Conservation (phyloP, 2,888 invertebrate species). For the Drosophila barbarae region DNA sequence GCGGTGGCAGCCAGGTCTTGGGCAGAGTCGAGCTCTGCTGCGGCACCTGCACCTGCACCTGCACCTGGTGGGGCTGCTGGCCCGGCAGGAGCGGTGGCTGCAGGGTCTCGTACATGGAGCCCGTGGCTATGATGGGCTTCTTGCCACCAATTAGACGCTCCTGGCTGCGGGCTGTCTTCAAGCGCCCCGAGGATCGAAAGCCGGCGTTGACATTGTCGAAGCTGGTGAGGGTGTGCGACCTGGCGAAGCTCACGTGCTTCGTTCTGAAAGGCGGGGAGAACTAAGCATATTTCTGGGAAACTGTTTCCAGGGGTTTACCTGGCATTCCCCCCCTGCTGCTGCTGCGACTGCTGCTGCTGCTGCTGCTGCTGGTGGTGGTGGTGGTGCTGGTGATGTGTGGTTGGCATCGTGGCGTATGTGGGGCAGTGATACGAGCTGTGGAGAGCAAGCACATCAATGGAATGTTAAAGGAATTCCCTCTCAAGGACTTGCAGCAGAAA, state of each 20-base stretch:
- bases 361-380: conserved; percentile 65
- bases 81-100: conserved; percentile 59
- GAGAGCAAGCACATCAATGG: conserved; percentile 32
- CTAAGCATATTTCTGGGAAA: neutral
- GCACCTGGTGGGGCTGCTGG: conserved; percentile 38
- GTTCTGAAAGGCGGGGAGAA: conserved; percentile 81
- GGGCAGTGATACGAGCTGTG: conserved; percentile 77
- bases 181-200: conserved; percentile 79
- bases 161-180: conserved; percentile 82
- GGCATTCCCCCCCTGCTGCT: conserved; percentile 37
- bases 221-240: conserved; percentile 91
- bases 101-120: conserved; percentile 72
- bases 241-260: conserved; percentile 94
- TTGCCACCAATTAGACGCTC: conserved; percentile 89
- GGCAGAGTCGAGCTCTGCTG: conserved; percentile 55
- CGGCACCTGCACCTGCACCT: conserved; percentile 13
- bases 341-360: conserved; percentile 46
- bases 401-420: conserved; percentile 80
- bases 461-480: conserved; percentile 3
- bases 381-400: conserved; percentile 83
- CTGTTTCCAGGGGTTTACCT: conserved; percentile 40
- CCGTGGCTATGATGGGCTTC: conserved; percentile 81
- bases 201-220: conserved; percentile 85
- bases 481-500: neutral
- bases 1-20: conserved; percentile 62